Percentiles rank a stretch among this genome's conserved stretches.
Conservation (phyloP, 92 coral and sea anemone species). For the Palythoa grandiflora region DNA sequence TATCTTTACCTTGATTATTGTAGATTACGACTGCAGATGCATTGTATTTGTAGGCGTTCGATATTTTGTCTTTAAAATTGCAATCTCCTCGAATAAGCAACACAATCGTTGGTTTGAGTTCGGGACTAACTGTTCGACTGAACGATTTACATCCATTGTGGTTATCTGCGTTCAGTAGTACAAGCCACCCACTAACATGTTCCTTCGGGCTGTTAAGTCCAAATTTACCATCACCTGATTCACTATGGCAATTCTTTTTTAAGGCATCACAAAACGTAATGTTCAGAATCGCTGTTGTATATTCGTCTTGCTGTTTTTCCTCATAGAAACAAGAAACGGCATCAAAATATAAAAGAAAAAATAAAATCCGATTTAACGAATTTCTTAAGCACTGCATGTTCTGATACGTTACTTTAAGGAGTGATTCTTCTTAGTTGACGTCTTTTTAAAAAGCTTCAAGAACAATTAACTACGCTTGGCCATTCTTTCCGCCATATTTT, state of each 20-base stretch:
- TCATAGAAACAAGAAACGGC: conserved; percentile 76
- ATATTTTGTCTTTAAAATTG: conserved; percentile 78
- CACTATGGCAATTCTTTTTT: conserved; percentile 63
- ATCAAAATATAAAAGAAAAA: conserved; percentile 31
- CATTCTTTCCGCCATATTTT: conserved; percentile 40
- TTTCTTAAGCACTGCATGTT: conserved; percentile 42
- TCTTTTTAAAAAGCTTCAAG: background rate
- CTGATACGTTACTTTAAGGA: background rate
- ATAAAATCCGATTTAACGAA: conserved; percentile 22
- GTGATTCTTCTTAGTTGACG: background rate
- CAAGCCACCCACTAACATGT: conserved; percentile 85
- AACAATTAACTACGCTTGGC: conserved; percentile 23
- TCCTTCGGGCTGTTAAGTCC: conserved; percentile 76
- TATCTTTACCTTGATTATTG: conserved; percentile 49
- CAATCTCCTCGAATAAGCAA: conserved; percentile 88
- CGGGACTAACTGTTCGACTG: conserved; percentile 54
- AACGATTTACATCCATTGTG: conserved; percentile 81
- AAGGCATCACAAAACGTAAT: conserved; percentile 71
- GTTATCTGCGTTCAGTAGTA: conserved; percentile 53
- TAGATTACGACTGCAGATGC: conserved; percentile 91
- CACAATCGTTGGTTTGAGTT: conserved; percentile 84
- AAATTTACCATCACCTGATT: conserved; percentile 62
- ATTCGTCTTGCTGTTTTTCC: conserved; percentile 64
- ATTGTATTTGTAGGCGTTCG: conserved; percentile 87
- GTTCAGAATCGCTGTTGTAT: conserved; percentile 74